A percentile compares a stretch with the other conserved stretches of the same genome.
Evolutionary conservation across 2,797 vertebrate species (phyloP).

Genomic region (Peromyscus nudipes): DNA sequence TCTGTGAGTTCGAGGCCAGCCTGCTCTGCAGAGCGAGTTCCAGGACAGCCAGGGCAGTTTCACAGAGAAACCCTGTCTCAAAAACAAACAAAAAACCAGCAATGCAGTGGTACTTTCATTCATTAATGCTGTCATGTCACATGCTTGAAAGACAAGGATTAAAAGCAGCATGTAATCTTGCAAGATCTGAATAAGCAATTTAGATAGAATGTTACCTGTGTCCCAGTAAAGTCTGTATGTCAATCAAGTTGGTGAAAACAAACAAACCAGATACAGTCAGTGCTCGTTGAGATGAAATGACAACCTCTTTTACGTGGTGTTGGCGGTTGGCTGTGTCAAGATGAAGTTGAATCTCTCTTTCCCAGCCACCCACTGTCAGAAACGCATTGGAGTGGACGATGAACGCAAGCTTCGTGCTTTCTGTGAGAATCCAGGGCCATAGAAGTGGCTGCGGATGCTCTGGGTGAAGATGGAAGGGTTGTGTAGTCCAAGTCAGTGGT

Average conservation of each 20-base stretch:
- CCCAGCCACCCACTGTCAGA: background rate
- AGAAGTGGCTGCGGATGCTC: background rate
- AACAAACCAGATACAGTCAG: background rate
- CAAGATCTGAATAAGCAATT: background rate
- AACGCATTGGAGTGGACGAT: too few relatives aligned
- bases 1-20: background rate
- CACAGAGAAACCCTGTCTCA: background rate
- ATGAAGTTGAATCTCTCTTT: background rate
- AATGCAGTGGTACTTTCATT: background rate
- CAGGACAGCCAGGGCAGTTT: background rate
- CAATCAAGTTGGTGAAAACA: constrained; percentile 6
- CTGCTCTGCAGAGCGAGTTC: background rate
- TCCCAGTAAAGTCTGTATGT: background rate
- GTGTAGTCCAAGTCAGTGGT: too few relatives aligned
- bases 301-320: background rate
- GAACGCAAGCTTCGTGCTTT: background rate
- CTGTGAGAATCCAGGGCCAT: background rate
- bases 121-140: background rate
- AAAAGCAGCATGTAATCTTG: background rate
- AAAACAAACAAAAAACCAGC: background rate
- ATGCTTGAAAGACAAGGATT: background rate
- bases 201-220: background rate
- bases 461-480: background rate
- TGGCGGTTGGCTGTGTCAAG: background rate
- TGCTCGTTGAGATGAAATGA: background rate